A percentile compares a stretch with the other conserved stretches of the same genome.
These are phyloP conservation scores for Mastigias papua DNA, from an alignment of 30 jellyfish, hydroid and myxozoan genomes.

Conservation along the genomic window DNA sequence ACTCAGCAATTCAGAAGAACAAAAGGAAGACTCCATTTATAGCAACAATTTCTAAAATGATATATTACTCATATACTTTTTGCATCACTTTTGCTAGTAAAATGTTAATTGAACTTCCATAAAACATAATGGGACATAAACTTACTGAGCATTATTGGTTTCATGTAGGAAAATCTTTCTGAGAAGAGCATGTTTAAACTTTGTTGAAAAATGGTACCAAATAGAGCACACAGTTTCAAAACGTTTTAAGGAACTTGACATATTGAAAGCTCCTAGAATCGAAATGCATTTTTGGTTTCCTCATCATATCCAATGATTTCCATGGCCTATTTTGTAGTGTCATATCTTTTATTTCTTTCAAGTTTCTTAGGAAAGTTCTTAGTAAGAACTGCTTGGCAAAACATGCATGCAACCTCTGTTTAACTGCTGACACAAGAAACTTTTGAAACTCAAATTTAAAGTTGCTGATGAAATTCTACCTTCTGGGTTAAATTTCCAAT, in stretches of 20 bases:
- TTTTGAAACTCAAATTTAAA: neutral
- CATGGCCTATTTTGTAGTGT: neutral
- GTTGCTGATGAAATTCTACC: neutral
- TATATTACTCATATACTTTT: neutral
- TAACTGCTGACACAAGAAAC: neutral
- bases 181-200: neutral
- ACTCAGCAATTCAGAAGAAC: neutral
- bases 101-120: neutral
- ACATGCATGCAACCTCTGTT: neutral
- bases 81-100: neutral
- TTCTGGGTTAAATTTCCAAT: neutral
- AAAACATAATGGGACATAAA: neutral
- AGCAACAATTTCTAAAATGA: neutral
- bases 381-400: neutral
- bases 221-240: neutral
- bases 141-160: neutral
- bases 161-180: neutral
- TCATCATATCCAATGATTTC: conserved; percentile 8
- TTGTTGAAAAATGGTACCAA: neutral
- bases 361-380: neutral
- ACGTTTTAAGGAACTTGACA: neutral
- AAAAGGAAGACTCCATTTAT: conserved; percentile 5
- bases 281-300: neutral
- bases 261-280: conserved; percentile 9
- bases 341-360: neutral